Conservation (phyloP, 2,797 vertebrate species). For the Staurois parvus region DNA sequence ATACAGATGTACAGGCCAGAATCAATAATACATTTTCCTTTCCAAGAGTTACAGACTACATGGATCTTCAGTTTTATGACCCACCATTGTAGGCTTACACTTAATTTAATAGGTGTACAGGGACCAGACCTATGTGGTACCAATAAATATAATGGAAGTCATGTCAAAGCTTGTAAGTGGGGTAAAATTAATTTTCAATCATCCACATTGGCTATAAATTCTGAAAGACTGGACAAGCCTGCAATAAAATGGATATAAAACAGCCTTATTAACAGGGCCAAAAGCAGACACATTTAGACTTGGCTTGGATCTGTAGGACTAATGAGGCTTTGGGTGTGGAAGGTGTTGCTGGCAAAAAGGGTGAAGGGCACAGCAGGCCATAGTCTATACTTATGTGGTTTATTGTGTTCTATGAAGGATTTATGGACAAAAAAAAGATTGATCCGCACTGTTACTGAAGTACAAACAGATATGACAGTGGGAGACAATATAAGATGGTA, state of each 20-base stretch:
- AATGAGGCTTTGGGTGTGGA: conserved; percentile 12
- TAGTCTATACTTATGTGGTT: no score
- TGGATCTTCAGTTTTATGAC: conserved; percentile 26
- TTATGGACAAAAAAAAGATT: no score
- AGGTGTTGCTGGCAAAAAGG: conserved; percentile 32
- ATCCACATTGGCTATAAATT: conserved; percentile 9
- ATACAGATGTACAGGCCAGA: conserved; percentile 23
- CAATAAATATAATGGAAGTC: conserved; percentile 30
- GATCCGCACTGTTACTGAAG: no score
- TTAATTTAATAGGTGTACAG: conserved; percentile 30
- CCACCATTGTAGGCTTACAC: conserved; percentile 11
- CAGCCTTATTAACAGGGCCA: conserved; percentile 26
- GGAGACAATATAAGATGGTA: no score
- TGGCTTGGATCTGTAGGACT: conserved; percentile 9
- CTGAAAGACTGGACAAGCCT: not conserved
- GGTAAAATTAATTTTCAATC: not conserved
- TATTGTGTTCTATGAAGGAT: no score
- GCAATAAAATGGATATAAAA: conserved; percentile 18
- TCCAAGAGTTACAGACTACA: conserved; percentile 14
- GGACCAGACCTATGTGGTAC: conserved; percentile 7
- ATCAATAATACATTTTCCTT: conserved; percentile 48
- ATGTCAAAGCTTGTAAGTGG: not conserved
- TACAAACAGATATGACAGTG: no score
- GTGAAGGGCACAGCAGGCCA: no score
- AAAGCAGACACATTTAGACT: conserved; percentile 8